A percentile compares a stretch with the other conserved stretches of the same genome.
Conservation (phyloP, 1,140 invertebrate species). For the Drosophila simulans region DNA sequence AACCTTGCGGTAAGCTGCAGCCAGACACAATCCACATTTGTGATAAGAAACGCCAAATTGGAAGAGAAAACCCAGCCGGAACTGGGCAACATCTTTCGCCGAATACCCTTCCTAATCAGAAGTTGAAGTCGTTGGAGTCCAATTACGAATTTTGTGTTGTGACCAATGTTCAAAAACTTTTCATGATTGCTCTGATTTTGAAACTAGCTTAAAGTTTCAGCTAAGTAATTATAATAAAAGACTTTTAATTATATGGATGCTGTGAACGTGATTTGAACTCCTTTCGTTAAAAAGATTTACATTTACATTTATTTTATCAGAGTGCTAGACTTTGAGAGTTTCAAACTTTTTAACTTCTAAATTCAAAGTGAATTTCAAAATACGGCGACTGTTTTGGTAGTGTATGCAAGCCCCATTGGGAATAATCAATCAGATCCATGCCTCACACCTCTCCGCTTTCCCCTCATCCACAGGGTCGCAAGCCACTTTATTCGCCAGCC, state of each 20-base stretch:
- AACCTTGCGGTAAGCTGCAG: constrained; percentile 65
- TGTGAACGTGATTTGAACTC: too few species aligned
- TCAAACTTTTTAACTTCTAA: too few species aligned
- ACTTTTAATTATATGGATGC: too few species aligned
- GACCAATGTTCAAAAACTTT: too few species aligned
- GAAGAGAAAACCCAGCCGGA: neutral
- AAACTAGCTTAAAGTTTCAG: too few species aligned
- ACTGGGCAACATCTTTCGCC: neutral
- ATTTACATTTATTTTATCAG: too few species aligned
- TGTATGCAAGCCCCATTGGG: neutral
- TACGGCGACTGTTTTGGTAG: neutral
- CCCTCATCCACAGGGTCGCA: constrained; percentile 84
- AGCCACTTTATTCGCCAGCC: constrained; percentile 86
- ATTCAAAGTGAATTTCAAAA: neutral
- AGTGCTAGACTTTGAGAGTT: too few species aligned
- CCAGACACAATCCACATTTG: neutral
- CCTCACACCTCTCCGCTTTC: constrained; percentile 30
- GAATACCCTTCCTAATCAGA: constrained; percentile 4
- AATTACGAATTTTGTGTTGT: too few species aligned
- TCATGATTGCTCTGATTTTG: too few species aligned
- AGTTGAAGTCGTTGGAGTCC: too few species aligned
- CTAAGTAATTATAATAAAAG: too few species aligned
- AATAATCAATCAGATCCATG: constrained; percentile 22
- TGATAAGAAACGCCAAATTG: constrained; percentile 50
- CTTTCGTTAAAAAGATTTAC: too few species aligned